Percentiles rank a stretch among this genome's conserved stretches.
These are phyloP conservation scores for Myocastor coypus DNA, from an alignment of 2,113 vertebrate genomes.

Conservation along the genomic window DNA sequence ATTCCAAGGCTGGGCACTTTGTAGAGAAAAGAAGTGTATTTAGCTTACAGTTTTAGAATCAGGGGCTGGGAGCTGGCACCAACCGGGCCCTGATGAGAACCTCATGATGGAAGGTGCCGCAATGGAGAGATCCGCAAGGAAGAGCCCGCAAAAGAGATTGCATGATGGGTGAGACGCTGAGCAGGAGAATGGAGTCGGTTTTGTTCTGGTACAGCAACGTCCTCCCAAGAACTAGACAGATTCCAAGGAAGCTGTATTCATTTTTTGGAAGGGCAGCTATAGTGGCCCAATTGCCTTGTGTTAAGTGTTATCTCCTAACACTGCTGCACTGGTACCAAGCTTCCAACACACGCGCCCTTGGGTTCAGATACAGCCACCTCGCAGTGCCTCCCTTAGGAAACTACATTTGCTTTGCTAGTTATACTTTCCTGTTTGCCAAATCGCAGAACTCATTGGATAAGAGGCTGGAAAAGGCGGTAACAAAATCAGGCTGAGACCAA, in stretches of 20 bases:
- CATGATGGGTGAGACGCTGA: neutral
- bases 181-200: neutral
- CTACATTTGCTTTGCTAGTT: neutral
- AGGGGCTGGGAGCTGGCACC: neutral
- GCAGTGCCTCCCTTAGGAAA: neutral
- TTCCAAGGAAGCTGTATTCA: neutral
- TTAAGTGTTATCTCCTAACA: neutral
- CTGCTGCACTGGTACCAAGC: neutral
- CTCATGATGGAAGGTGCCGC: neutral
- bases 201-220: neutral
- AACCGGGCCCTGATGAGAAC: neutral
- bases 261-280: neutral
- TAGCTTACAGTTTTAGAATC: too few relatives aligned
- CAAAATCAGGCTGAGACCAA: slow-evolving; percentile 6
- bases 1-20: neutral
- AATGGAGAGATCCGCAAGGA: too few relatives aligned
- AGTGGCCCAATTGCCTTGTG: neutral
- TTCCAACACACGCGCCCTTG: neutral
- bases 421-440: neutral
- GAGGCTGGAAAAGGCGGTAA: neutral
- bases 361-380: neutral
- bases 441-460: neutral
- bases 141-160: neutral
- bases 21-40: neutral
- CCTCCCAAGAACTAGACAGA: neutral